Conservation (phyloP, 2,797 vertebrate species). For the Bovichtus diacanthus region DNA sequence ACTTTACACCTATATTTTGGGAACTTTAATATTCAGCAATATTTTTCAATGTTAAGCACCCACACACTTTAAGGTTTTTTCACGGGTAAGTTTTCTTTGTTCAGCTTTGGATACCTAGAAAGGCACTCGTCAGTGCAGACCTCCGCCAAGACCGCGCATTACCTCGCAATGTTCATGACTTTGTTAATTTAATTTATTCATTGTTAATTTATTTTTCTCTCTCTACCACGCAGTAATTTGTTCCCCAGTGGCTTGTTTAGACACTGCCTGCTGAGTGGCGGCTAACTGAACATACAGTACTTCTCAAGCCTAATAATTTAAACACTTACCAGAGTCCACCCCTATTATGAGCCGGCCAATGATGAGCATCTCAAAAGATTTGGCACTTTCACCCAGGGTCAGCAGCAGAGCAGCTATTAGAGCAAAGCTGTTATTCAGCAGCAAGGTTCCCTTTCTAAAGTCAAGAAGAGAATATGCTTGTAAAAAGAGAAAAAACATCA, state of each 20-base stretch:
- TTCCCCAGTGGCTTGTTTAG: not conserved
- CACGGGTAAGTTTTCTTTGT: not conserved
- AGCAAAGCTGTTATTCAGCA: conserved; percentile 92
- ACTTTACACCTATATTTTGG: not conserved
- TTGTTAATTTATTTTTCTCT: too few relatives aligned
- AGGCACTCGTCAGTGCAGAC: too few relatives aligned
- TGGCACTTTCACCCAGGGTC: conserved; percentile 84
- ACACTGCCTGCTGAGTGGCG: not conserved
- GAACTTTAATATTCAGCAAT: not conserved
- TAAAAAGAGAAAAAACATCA: not conserved
- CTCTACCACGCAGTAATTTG: not conserved
- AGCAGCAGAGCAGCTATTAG: conserved; percentile 89
- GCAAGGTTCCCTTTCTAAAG: conserved; percentile 88
- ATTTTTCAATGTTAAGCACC: not conserved
- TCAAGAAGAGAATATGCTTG: not conserved
- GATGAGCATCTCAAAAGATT: conserved; percentile 94
- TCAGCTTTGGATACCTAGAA: too few relatives aligned
- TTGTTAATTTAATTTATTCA: too few relatives aligned
- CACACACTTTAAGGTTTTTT: not conserved
- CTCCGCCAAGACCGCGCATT: too few relatives aligned
- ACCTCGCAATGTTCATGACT: too few relatives aligned
- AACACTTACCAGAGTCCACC: conserved; percentile 90
- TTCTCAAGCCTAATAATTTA: not conserved
- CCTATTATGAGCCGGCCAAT: conserved; percentile 92
- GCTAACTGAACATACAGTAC: too few relatives aligned